These are phyloP conservation scores for Datnioides undecimradiatus DNA, from an alignment of 2,113 vertebrate genomes.

Conservation along the genomic window DNA sequence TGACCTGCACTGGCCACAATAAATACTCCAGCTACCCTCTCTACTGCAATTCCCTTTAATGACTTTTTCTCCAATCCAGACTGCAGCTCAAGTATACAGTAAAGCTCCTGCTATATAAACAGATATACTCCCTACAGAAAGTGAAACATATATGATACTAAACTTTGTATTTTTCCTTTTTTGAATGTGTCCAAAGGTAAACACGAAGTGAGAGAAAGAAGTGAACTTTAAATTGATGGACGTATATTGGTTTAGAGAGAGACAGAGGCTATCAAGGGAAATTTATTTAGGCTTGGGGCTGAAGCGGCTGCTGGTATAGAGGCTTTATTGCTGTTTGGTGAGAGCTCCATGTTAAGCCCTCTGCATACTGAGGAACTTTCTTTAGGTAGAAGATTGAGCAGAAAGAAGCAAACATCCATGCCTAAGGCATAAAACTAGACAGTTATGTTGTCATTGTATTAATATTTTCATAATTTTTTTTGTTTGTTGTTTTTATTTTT, in stretches of 20 bases:
- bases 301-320: slow-evolving; percentile 29
- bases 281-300: slow-evolving; percentile 53
- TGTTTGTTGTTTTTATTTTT: background rate
- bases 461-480: background rate
- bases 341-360: slow-evolving; percentile 8
- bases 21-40: slow-evolving; percentile 36
- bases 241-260: slow-evolving; percentile 36
- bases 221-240: slow-evolving; percentile 58
- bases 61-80: slow-evolving; percentile 26
- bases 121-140: slow-evolving; percentile 5
- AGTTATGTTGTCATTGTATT: background rate
- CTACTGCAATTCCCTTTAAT: slow-evolving; percentile 36
- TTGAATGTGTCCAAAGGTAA: slow-evolving; percentile 8
- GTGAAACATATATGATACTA: background rate
- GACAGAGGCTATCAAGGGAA: slow-evolving; percentile 55
- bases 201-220: slow-evolving; percentile 27
- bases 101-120: background rate
- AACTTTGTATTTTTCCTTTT: background rate
- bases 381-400: slow-evolving; percentile 6
- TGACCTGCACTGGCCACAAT: slow-evolving; percentile 35
- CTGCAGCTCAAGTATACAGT: slow-evolving; percentile 3
- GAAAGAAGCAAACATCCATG: background rate
- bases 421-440: background rate
- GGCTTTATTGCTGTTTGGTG: slow-evolving; percentile 53
- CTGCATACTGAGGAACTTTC: slow-evolving; percentile 35